These are phyloP conservation scores for Deroplatys truncata DNA, from an alignment of 2,888 invertebrate genomes.

Conservation along the genomic window DNA sequence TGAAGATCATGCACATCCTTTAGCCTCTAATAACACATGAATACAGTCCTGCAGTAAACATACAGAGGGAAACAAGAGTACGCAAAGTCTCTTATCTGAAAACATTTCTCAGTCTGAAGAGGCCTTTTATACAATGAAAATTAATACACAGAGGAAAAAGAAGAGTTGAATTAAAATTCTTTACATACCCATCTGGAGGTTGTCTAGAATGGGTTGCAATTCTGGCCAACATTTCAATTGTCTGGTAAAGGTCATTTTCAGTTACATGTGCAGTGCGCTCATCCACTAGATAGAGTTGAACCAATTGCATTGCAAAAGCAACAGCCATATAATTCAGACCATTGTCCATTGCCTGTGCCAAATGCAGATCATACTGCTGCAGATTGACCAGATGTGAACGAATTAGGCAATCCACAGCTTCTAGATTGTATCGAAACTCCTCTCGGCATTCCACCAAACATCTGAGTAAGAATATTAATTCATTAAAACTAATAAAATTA, in stretches of 20 bases:
- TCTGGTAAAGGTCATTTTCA: slow-evolving; percentile 82
- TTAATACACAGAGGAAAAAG: no score
- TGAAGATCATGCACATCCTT: no score
- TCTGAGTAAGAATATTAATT: slow-evolving; percentile 28
- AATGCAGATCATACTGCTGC: slow-evolving; percentile 75
- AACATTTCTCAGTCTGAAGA: no score
- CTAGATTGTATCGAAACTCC: slow-evolving; percentile 84
- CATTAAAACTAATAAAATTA: no score
- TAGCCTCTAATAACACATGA: no score
- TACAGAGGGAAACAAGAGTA: no score
- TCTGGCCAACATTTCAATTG: slow-evolving; percentile 77
- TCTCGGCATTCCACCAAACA: slow-evolving; percentile 81
- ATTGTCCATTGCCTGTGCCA: slow-evolving; percentile 83
- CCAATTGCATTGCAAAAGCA: slow-evolving; percentile 85
- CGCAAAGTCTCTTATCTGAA: no score
- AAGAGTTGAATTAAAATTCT: background rate
- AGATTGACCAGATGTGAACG: slow-evolving; percentile 77
- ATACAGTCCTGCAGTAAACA: no score
- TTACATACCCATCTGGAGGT: slow-evolving; percentile 71
- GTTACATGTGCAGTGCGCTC: slow-evolving; percentile 73
- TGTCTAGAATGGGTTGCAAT: slow-evolving; percentile 70
- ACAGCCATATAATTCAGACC: slow-evolving; percentile 77
- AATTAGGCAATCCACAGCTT: slow-evolving; percentile 86
- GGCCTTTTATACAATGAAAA: no score
- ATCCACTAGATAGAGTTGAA: slow-evolving; percentile 81